Base-by-base conservation (phyloP, 2,888 invertebrate species). In the Noctua pronuba region DNA sequence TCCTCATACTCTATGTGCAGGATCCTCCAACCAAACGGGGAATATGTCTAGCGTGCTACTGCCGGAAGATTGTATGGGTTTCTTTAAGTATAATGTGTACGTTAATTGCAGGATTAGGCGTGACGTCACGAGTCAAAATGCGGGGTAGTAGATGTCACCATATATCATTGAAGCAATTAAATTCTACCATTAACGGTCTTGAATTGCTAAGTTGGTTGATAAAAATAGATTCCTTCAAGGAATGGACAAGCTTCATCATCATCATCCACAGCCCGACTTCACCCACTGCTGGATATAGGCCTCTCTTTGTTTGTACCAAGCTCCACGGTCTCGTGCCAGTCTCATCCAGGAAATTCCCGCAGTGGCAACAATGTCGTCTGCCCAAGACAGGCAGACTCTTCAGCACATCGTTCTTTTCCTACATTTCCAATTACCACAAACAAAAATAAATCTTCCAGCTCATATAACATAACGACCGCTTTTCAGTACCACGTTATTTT, bases 401-500 rank as follows among this genome's bases (percentile, higher is more conserved):
- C n/a, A 8, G 1, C 13, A 10, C 16, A 52, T 18, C 38, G 11
- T n/a, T 28, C 6, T 28, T 28, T n/a, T 44, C 3, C 44, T 21
- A 44, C 18, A 44, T 66, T n/a, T 68, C 38, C 5, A 41, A 66
- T 66, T 49, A 35, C 35, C 68, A 60, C 8, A 55, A 41, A 31
- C 24, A n/a, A 72, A 62, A 5, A 11, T 58, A 49, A 31, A 11
- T 66, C n/a, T n/a, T 49, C 24, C 5, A 46, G 21, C 35, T 46
- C 41, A 2, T 41, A 41, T 1, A 10, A 44, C 18, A 4, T 65
- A 41, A 64, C 24, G 41, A 69, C 6, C n/a, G 1, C 5, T 24
- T n/a, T 49, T 41, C 10, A 64, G 24, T 66, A n/a, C 18, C 21
- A n/a, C 35, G 31, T 58, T 73, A 38, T 67, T 75, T 60, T 64